Evolutionary conservation across 2,797 vertebrate genomes (phyloP), one percentile per base, ranked within the genome.

Genomic region (Muscicapa striata): DNA sequence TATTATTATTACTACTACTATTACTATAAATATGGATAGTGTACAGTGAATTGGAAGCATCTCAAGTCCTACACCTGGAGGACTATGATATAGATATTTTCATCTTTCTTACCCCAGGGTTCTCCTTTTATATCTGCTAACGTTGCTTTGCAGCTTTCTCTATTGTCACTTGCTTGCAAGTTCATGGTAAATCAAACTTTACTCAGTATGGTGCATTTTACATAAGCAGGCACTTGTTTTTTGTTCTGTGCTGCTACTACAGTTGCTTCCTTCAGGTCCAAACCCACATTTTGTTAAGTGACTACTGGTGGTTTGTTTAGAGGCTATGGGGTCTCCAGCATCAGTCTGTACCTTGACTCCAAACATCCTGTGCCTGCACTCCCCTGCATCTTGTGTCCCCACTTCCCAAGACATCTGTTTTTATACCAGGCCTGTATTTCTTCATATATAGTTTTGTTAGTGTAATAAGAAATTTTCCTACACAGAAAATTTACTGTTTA

Each of bases 11-110:
- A 17, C 1, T 57, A 27, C 1, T 52, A 49, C 5, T 51, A 7
- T 57, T 18, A 51, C 11, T 36, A 9, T 22, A 66, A 66, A 15
- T 52, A 30, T 26, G 15, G 1, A 5, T 41, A 20, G 15, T 9
- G 13, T 40, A 38, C 4, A 43, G 5, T 30, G 27, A 34, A 32
- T 24, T 0, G 0, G 14, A 67, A 72, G 3, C 10, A 72, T 59
- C 26, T 9, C 0, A 4, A 30, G 38, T 74, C 6, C 14, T 64
- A 15, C 6, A 34, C 10, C 8, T 77, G 7, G 13, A 70, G 3
- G 21, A 80, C 11, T 69, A 12, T 27, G 18, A 38, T 30, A 32
- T 40, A 36, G 16, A n/a, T 66, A 7, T 84, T 77, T 94, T 80
- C 8, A 30, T 62, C 13, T 54, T 91, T 27, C 36, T 81, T 67